Evolutionary conservation across 2,888 invertebrate species (phyloP), one percentile per base, ranked within the genome.

Genomic region (Meiosimyza decipiens): DNA sequence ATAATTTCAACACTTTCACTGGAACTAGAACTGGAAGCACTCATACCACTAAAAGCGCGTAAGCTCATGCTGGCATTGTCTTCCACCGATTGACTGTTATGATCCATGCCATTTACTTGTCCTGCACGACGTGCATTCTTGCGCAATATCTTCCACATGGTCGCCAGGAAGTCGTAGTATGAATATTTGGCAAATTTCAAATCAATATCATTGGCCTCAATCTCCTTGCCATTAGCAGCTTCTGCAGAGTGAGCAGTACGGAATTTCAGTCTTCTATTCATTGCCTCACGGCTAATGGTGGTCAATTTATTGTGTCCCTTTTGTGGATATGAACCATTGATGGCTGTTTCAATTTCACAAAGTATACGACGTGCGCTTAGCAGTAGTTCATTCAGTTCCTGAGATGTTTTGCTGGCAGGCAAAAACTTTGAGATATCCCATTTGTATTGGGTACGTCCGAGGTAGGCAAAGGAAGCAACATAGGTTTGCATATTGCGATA

Each of bases 261-360:
- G 71, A 86, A 85, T 9, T 79, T 76, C 6, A 85, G 75, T 0
- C 77, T 77, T 3, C 77, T 76, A 66, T 78, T 73, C 80, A 81
- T 83, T 2, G 71, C 75, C 1, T 65, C 76, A 4, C 74, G 74
- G 57, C 78, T 79, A 3, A 80, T 69, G 6, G 74, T 75, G 4
- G 65, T 76, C 16, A 85, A 73, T 63, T 82, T 83, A 18, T 76
- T 76, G 47, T 70, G 75, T 9, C 79, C 72, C 7, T 60, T 74
- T 15, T 68, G 63, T 11, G 82, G 79, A 16, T 79, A 79, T 6
- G 84, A 81, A 2, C 77, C 74, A 55, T 85, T 86, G 77, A 87
- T 85, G 62, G 85, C 80, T 1, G 80, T 80, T 80, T 87, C 86
- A 64, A 87, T 79, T 67, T 85, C 83, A 71, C 87, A 87, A 11